A percentile compares a stretch with the other conserved stretches of the same genome.
These are phyloP conservation scores for Cyclopterus lumpus DNA, from an alignment of 2,797 vertebrate species.

Conservation along the genomic window DNA sequence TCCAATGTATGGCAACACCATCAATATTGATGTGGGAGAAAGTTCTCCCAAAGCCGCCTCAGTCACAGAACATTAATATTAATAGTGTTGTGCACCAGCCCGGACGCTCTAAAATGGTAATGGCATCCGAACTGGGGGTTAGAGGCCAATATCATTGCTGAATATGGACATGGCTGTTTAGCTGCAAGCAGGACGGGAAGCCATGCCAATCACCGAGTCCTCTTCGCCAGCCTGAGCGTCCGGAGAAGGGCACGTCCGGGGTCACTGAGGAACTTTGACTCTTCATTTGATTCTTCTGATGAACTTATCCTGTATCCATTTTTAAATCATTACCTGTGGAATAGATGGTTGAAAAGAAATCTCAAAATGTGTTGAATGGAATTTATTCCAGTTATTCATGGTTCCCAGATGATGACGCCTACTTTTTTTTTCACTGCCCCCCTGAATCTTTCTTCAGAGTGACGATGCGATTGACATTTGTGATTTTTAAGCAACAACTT, in stretches of 20 bases:
- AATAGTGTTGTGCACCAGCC: constrained; percentile 79
- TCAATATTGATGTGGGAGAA: constrained; percentile 88
- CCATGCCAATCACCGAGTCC: constrained; percentile 52
- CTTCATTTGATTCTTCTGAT: constrained; percentile 29
- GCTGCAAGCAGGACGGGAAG: constrained; percentile 45
- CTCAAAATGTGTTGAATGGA: too few relatives aligned
- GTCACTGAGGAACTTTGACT: constrained; percentile 32
- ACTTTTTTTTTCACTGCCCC: not conserved
- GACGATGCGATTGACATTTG: not conserved
- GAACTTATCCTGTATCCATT: constrained; percentile 11
- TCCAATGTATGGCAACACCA: constrained; percentile 82
- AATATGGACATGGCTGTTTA: constrained; percentile 78
- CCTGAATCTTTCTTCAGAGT: not conserved
- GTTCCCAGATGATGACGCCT: not conserved
- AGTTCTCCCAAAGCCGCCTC: constrained; percentile 82
- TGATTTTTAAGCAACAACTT: not conserved
- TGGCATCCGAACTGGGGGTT: constrained; percentile 68
- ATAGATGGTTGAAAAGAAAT: too few relatives aligned
- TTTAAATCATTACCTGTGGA: not conserved
- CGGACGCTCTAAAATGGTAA: constrained; percentile 76
- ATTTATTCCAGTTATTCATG: not conserved
- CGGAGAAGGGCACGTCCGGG: constrained; percentile 37
- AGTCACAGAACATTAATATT: constrained; percentile 86
- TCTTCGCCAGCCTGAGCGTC: constrained; percentile 32
- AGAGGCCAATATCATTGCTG: constrained; percentile 71